These are phyloP conservation scores for Archips xylosteana DNA, from an alignment of 2,888 invertebrate species.

Conservation along the genomic window DNA sequence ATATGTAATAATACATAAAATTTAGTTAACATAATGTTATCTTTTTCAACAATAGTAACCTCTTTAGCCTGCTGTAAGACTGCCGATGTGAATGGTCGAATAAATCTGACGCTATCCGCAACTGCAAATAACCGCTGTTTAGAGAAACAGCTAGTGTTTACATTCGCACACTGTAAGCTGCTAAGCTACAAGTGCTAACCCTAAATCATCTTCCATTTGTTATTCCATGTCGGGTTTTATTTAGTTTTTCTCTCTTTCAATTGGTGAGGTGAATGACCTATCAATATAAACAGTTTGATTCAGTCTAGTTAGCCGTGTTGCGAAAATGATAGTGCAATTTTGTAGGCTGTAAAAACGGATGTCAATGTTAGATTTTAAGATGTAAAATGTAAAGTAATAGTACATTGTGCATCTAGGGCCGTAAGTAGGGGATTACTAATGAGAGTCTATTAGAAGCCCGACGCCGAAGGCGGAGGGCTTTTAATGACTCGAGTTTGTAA, in stretches of 20 bases:
- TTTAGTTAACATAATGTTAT: neutral
- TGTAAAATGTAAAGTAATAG: too few relatives aligned
- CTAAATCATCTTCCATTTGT: slow-evolving; percentile 34
- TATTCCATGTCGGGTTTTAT: slow-evolving; percentile 23
- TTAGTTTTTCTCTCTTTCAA: slow-evolving; percentile 31
- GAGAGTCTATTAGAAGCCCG: too few relatives aligned
- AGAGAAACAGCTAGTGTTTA: slow-evolving; percentile 72
- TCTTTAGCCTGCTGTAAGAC: neutral
- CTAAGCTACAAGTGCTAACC: slow-evolving; percentile 41
- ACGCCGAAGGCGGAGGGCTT: too few relatives aligned
- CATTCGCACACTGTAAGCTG: slow-evolving; percentile 65
- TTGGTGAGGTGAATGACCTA: slow-evolving; percentile 17
- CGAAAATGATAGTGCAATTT: neutral
- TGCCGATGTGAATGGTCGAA: slow-evolving; percentile 26
- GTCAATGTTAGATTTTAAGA: too few relatives aligned
- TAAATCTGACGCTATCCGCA: slow-evolving; percentile 30
- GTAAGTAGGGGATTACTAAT: too few relatives aligned
- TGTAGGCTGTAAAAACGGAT: too few relatives aligned
- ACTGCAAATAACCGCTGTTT: slow-evolving; percentile 55
- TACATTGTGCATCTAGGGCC: too few relatives aligned
- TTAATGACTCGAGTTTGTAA: too few relatives aligned
- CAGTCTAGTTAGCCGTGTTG: neutral
- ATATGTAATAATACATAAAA: too few relatives aligned
- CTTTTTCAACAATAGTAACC: neutral
- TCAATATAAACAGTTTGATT: neutral